A percentile compares a stretch with the other conserved stretches of the same genome.
Conservation (phyloP, 2,888 invertebrate species). For the Parthenolecanium corni region DNA sequence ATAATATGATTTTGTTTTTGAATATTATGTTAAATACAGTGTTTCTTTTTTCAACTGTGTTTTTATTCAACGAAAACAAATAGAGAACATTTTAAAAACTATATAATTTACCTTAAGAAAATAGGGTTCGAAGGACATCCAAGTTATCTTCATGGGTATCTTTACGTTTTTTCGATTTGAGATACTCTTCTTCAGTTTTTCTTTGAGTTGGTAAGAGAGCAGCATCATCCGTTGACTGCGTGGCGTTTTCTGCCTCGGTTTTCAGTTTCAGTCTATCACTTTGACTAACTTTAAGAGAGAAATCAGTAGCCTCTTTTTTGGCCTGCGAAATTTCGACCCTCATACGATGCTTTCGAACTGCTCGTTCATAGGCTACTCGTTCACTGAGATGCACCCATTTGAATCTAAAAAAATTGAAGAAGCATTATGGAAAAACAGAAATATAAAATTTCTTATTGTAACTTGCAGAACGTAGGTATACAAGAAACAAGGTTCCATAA, state of each 20-base stretch:
- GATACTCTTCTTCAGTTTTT: constrained; percentile 1
- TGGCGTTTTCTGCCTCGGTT: not conserved
- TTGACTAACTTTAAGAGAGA: constrained; percentile 63
- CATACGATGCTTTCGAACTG: constrained; percentile 73
- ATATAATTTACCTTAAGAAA: not conserved
- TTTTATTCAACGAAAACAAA: not conserved
- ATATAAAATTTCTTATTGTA: too few relatives aligned
- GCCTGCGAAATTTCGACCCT: constrained; percentile 80
- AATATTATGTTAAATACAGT: not conserved
- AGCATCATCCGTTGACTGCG: not conserved
- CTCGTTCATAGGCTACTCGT: constrained; percentile 81
- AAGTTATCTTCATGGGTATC: not conserved
- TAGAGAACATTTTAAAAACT: not conserved
- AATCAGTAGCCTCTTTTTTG: constrained; percentile 78
- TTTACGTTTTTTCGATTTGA: not conserved
- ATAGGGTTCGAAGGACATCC: not conserved
- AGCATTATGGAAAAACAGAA: not conserved
- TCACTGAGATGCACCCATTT: constrained; percentile 95
- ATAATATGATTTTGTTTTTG: not conserved
- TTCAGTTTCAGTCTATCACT: constrained; percentile 25
- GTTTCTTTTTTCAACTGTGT: not conserved
- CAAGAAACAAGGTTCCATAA: too few relatives aligned
- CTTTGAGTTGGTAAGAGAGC: not conserved
- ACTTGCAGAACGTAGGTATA: too few relatives aligned
- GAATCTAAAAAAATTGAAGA: constrained; percentile 47